Base-by-base conservation (phyloP, 2,113 vertebrate species). In the Otis tarda region DNA sequence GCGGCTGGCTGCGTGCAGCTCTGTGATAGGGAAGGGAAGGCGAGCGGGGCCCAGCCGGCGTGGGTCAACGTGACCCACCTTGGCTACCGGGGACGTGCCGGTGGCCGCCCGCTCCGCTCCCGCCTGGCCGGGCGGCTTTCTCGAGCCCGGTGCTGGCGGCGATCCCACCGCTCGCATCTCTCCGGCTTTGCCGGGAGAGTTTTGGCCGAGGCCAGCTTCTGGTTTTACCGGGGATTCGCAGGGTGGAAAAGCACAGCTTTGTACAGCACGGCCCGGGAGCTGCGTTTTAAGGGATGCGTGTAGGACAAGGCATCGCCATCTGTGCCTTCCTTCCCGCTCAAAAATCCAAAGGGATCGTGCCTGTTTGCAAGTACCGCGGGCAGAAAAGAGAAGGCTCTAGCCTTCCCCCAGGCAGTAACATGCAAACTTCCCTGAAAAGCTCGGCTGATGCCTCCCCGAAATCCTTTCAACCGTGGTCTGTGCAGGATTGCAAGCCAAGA, bases 291-390 rank as follows among this genome's bases (percentile, higher is more conserved):
- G 35, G 59, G 80, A 41, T 0, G 14, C 27, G 4, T 69, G 89
- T 49, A 75, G 95, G 93, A 74, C 73, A 83, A 70, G 91, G n/a
- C 80, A 39, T 5, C 12, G 8, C 92, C 94, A 94, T 83, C 95
- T 96, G 41, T 16, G 41, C 14, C 41, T 97, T 94, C 93, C 97
- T 98, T 98, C 97, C 97, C 19, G 33, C 90, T 97, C 14, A 31
- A 68, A 93, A 97, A 97, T 98, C 97, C 91, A 52, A 41, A 89
- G 96, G 96, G 97, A 97, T 95, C 90, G 60, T 56, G 90, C 93
- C 98, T 97, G 91, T 81, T 97, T 95, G 97, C 95, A 27, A 98
- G 96, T 28, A 98, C 93, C 82, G 39, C 6, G 7, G 97, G 97
- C 93, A 95, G 97, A 90, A 91, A 43, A 43, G 41, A 43, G 41